These are phyloP conservation scores for Calcarius lapponicus DNA, from an alignment of 2,797 vertebrate species.

Conservation along the genomic window DNA sequence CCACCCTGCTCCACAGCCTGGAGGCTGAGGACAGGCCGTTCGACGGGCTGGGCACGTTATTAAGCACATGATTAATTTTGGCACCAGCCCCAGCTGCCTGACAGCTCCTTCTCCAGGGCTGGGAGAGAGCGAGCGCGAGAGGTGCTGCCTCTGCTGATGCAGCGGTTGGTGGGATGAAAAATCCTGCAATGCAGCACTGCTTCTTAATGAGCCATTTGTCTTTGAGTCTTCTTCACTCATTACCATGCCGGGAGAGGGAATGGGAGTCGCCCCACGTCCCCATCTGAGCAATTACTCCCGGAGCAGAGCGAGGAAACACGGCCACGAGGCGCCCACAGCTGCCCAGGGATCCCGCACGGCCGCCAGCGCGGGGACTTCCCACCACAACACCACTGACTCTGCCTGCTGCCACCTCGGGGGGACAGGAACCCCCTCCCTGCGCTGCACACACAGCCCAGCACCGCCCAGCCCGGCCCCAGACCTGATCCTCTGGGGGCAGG, in stretches of 20 bases:
- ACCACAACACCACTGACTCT: background rate
- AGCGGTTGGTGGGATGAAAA: constrained; percentile 70
- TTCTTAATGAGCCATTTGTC: constrained; percentile 77
- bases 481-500: fast-evolving
- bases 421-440: background rate
- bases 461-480: background rate
- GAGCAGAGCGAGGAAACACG: constrained; percentile 43
- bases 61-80: constrained; percentile 68
- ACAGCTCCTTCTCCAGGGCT: constrained; percentile 58
- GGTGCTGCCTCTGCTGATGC: constrained; percentile 71
- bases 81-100: constrained; percentile 46
- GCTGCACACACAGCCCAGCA: background rate
- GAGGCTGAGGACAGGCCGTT: background rate
- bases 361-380: background rate
- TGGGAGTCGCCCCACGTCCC: constrained; percentile 64
- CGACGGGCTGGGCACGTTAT: background rate
- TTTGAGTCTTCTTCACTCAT: constrained; percentile 72
- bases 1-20: fast-evolving
- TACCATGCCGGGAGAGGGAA: constrained; percentile 62
- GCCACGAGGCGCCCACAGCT: background rate
- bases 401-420: background rate
- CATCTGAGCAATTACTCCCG: constrained; percentile 58
- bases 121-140: constrained; percentile 44
- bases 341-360: constrained; percentile 50
- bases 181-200: constrained; percentile 75